Base-by-base conservation (phyloP, 2,113 vertebrate species). In the Amphiprion ocellaris region DNA sequence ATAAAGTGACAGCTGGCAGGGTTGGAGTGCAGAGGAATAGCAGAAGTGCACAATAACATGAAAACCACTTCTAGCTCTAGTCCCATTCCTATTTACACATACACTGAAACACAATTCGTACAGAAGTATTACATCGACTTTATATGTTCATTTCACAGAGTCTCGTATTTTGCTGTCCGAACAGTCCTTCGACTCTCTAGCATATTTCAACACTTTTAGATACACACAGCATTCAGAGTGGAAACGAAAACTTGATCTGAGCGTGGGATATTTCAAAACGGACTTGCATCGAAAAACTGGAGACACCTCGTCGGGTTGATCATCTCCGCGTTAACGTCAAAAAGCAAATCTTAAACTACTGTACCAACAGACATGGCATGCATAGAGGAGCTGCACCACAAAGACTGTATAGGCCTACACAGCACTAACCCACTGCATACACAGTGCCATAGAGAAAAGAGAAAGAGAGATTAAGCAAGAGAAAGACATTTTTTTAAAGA, bases 331-430 rank as follows among this genome's bases (percentile, higher is more conserved):
- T 2, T 10, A 30, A 39, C 37, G 69, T 89, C 53, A 46, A 82
- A 26, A 87, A 84, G 64, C 50, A 83, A 84, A 78, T 77, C 58
- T 77, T 74, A 72, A 85, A 80, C 83, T 90, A 93, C 90, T 74
- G 71, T 67, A 91, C 81, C 87, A 81, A 87, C 76, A 84, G 55
- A 87, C 66, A 91, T 92, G 88, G 92, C 94, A 95, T 95, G 94
- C 94, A 94, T 93, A 94, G 89, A 93, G 83, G 88, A 90, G 89
- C 84, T 86, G 91, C 84, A 91, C 87, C 83, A 92, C 90, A 81
- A 82, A 66, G 81, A 91, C 85, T 77, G 82, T 83, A 87, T 59
- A 84, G 87, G 88, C 89, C 84, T 84, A 88, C 84, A 92, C 80
- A 90, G 87, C 84, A 92, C 89, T 84, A 84, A 91, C 82, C 82